Conservation (phyloP, 2,113 vertebrate genomes). For the Prolemur simus region DNA sequence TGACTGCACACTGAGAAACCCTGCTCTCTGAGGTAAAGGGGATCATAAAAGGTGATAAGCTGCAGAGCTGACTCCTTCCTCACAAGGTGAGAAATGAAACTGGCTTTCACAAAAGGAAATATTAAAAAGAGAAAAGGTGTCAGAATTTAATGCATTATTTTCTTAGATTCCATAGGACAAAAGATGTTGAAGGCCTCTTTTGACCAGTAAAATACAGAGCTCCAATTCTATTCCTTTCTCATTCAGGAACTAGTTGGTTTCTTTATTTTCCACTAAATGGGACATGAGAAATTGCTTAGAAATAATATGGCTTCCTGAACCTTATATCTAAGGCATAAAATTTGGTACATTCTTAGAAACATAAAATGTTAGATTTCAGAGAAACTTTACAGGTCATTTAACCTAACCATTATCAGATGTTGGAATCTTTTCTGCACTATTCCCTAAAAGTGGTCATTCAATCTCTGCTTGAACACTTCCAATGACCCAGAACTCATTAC, state of each 20-base stretch:
- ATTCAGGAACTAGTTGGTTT: not conserved
- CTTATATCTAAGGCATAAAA: conserved; percentile 49
- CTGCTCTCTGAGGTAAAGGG: not conserved
- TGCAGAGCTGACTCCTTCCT: not conserved
- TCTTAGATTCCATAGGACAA: conserved; percentile 1
- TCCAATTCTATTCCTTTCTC: not conserved
- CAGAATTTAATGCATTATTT: conserved; percentile 3
- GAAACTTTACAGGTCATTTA: conserved; percentile 50
- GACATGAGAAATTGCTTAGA: conserved; percentile 59
- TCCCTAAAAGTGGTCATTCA: conserved; percentile 37
- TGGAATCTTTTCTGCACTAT: conserved; percentile 18
- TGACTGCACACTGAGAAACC: not conserved
- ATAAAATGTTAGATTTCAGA: conserved; percentile 57
- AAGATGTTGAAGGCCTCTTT: not conserved
- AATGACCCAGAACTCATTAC: conserved; percentile 54
- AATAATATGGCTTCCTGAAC: conserved; percentile 64
- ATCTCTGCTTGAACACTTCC: conserved; percentile 28
- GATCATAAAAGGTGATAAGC: not conserved
- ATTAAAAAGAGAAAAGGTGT: not conserved
- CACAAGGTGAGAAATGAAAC: conserved; percentile 9
- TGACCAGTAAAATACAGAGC: conserved; percentile 21
- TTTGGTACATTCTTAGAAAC: conserved; percentile 55
- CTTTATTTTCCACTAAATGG: conserved; percentile 32
- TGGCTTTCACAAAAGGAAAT: not conserved
- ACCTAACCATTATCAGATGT: conserved; percentile 50